These are phyloP conservation scores for Gastrophysa polygoni DNA, from an alignment of 2,888 invertebrate genomes.

Conservation along the genomic window DNA sequence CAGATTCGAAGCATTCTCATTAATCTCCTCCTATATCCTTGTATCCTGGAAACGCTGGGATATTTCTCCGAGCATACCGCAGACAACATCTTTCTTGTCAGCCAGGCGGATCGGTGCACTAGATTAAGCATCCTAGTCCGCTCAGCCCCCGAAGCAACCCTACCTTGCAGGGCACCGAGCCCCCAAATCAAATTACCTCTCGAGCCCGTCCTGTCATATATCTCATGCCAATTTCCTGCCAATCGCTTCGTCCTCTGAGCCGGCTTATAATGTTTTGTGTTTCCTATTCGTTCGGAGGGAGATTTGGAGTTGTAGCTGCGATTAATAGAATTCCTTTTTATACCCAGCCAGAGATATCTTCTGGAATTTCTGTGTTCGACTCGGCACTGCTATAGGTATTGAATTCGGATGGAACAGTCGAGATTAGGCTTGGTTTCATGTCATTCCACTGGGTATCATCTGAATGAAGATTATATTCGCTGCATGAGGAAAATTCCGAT, in stretches of 20 bases:
- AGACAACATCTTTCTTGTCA: background rate
- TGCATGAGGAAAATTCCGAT: too few species aligned
- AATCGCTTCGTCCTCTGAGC: conserved; percentile 32
- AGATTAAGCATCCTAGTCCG: background rate
- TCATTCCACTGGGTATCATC: background rate
- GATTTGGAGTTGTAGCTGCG: background rate
- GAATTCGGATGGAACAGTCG: background rate
- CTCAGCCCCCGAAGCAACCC: conserved; percentile 27
- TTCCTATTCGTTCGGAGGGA: conserved; percentile 31
- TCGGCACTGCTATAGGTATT: background rate
- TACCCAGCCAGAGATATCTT: background rate
- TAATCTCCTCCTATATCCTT: too few species aligned
- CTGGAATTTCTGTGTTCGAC: background rate
- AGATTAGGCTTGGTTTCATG: background rate
- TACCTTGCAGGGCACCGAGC: conserved; percentile 46
- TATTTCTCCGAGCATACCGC: background rate
- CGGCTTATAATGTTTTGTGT: conserved; percentile 38
- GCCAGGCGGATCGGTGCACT: background rate
- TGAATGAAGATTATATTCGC: too few species aligned
- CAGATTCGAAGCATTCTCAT: too few species aligned
- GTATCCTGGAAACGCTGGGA: too few species aligned
- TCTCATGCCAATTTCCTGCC: conserved; percentile 52
- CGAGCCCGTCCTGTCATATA: conserved; percentile 50
- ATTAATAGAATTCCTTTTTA: background rate
- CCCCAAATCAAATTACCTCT: conserved; percentile 52